Percentiles rank a stretch among this genome's conserved stretches.
Conservation (phyloP, 1,140 invertebrate species). For the Druon quercuslanigerum region DNA sequence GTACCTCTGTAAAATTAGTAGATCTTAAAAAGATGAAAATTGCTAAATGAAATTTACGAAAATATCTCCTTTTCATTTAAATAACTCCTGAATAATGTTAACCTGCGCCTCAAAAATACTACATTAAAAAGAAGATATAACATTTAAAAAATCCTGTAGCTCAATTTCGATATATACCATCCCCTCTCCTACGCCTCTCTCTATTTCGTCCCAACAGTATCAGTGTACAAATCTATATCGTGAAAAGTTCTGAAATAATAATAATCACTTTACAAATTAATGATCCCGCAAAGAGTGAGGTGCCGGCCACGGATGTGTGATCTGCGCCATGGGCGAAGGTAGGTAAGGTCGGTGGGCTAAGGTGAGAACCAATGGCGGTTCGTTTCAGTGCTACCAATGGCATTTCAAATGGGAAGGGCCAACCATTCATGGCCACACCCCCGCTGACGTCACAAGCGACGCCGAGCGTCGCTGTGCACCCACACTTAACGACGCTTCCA, state of each 20-base stretch:
- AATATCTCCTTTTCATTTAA: no score
- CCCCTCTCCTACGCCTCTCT: no score
- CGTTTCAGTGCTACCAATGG: conserved; percentile 55
- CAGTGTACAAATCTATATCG: conserved; percentile 45
- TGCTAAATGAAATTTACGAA: no score
- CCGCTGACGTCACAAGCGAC: conserved; percentile 58
- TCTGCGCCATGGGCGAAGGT: conserved; percentile 34
- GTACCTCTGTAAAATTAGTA: no score
- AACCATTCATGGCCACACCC: conserved; percentile 56
- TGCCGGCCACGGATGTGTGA: conserved; percentile 37
- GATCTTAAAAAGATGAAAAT: no score
- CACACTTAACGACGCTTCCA: conserved; percentile 49
- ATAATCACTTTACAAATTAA: conserved; percentile 72
- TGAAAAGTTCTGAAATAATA: conserved; percentile 60
- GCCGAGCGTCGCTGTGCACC: conserved; percentile 49
- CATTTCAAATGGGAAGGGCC: conserved; percentile 43
- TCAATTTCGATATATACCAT: no score
- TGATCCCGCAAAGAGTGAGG: conserved; percentile 49
- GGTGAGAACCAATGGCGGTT: conserved; percentile 61
- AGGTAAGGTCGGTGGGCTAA: conserved; percentile 40
- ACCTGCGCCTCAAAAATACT: no score
- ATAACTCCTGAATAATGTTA: no score
- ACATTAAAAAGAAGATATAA: no score
- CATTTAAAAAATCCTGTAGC: no score
- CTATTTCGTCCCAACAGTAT: background rate